Conservation (phyloP, 2,113 vertebrate genomes). For the Ornithorhynchus anatinus region DNA sequence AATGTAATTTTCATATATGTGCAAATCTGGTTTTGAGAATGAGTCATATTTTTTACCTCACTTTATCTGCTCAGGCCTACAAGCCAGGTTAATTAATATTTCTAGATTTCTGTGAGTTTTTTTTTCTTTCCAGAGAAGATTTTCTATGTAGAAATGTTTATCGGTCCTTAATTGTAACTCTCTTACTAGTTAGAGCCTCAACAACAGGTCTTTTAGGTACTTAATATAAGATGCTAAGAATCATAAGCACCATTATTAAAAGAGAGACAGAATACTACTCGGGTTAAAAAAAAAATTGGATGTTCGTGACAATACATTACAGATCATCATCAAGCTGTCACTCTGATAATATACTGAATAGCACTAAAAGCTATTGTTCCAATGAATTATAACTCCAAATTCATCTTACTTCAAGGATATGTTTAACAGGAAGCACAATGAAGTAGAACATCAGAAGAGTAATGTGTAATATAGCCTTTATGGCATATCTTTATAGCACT, state of each 20-base stretch:
- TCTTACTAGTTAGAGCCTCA: slow-evolving; percentile 29
- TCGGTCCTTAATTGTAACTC: slow-evolving; percentile 34
- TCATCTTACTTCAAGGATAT: slow-evolving; percentile 49
- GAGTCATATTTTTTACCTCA: slow-evolving; percentile 24
- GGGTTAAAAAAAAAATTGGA: slow-evolving; percentile 49
- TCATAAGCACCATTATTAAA: slow-evolving; percentile 58
- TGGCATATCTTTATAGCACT: slow-evolving; percentile 17
- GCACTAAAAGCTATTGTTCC: slow-evolving; percentile 61
- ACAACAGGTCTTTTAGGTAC: slow-evolving; percentile 40
- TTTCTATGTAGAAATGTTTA: slow-evolving; percentile 4
- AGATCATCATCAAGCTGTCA: slow-evolving; percentile 63
- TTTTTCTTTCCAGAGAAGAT: slow-evolving; percentile 35
- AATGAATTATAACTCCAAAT: slow-evolving; percentile 59
- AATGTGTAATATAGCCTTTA: slow-evolving; percentile 39
- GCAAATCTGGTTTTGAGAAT: too few species aligned
- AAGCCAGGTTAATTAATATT: slow-evolving; percentile 10
- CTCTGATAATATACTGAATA: slow-evolving; percentile 49
- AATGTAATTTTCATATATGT: too few species aligned
- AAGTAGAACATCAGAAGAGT: slow-evolving; percentile 28
- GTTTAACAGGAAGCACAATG: slow-evolving; percentile 40
- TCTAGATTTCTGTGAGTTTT: slow-evolving; percentile 9
- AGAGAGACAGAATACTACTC: slow-evolving; percentile 54
- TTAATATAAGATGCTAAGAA: slow-evolving; percentile 50
- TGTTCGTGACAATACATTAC: slow-evolving; percentile 47
- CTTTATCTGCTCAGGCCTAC: not conserved